Evolutionary conservation across 2,888 invertebrate species (phyloP).

Genomic region (Galerucella calmariensis): DNA sequence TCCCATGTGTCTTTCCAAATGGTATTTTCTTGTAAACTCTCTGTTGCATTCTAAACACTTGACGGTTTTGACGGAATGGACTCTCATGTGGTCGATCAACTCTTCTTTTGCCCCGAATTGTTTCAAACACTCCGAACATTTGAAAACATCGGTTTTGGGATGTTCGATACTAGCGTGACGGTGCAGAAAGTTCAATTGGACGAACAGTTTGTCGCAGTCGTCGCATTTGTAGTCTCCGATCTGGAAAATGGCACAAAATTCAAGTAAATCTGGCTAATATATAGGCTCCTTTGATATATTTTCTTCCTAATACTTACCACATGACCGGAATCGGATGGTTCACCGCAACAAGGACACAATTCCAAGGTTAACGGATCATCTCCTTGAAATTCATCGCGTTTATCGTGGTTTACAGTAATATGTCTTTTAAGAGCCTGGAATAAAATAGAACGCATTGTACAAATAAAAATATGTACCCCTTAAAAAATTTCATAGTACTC

Average conservation of each 20-base stretch:
- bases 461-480: no score
- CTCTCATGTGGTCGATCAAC: conserved; percentile 75
- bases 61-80: conserved; percentile 73
- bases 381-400: conserved; percentile 48
- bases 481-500: no score
- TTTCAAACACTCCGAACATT: conserved; percentile 76
- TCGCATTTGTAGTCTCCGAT: conserved; percentile 69
- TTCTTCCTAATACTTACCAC: conserved; percentile 57
- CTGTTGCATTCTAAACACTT: conserved; percentile 77
- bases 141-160: conserved; percentile 69
- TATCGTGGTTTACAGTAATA: conserved; percentile 57
- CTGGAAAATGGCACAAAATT: conserved; percentile 53
- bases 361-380: conserved; percentile 62
- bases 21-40: conserved; percentile 80
- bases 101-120: conserved; percentile 73
- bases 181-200: conserved; percentile 73
- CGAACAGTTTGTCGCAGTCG: conserved; percentile 79
- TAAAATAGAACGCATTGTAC: neutral
- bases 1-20: conserved; percentile 76
- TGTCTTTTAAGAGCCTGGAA: conserved; percentile 63
- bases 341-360: conserved; percentile 71
- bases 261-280: neutral
- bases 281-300: no score
- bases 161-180: conserved; percentile 78
- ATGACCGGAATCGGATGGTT: conserved; percentile 69